Evolutionary conservation across 2,888 invertebrate species (phyloP).

Genomic region (Ophraella communa): DNA sequence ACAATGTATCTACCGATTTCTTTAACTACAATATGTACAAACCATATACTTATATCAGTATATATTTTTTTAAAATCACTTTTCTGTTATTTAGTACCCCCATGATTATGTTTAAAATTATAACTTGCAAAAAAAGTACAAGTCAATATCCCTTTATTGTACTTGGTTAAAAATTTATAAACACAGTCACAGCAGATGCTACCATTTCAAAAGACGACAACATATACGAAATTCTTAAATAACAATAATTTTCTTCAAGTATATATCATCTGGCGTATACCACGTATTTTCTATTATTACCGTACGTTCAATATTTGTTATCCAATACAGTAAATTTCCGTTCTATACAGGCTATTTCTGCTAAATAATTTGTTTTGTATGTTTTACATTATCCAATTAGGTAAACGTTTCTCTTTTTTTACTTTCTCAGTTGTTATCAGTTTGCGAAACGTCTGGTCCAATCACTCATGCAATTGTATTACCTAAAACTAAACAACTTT

Average conservation of each 20-base stretch:
- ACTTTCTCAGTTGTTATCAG: too few relatives aligned
- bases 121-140: not conserved
- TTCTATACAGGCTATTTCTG: not conserved
- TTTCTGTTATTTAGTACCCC: not conserved
- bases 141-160: not conserved
- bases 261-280: slow-evolving; percentile 8
- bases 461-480: too few relatives aligned
- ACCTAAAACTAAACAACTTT: too few relatives aligned
- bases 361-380: too few relatives aligned
- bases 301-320: slow-evolving; percentile 5
- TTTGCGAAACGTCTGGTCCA: too few relatives aligned
- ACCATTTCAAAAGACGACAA: slow-evolving; percentile 6
- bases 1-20: not conserved
- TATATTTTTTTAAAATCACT: not conserved
- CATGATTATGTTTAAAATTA: not conserved
- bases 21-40: not conserved
- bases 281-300: too few relatives aligned
- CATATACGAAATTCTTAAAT: slow-evolving; percentile 2
- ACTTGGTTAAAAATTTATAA: slow-evolving; percentile 7
- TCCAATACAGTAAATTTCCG: not conserved
- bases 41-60: not conserved
- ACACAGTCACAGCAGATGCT: slow-evolving; percentile 3
- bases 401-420: too few relatives aligned
- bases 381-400: too few relatives aligned
- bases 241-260: slow-evolving; percentile 10